Conservation (phyloP, 1,140 invertebrate species). For the Hyphantria cunea region DNA sequence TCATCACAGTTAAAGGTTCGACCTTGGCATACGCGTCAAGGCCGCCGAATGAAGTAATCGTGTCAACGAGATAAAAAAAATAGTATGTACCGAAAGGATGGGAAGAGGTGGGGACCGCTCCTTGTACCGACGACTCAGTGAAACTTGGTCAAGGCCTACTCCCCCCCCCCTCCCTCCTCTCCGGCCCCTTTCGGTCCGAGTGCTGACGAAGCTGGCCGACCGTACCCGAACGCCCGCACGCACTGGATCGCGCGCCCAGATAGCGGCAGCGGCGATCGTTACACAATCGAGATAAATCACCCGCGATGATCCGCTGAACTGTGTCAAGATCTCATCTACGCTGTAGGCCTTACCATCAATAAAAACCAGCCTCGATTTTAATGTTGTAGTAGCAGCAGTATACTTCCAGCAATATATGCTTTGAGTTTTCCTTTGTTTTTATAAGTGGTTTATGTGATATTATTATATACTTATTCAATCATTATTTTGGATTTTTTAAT, state of each 20-base stretch:
- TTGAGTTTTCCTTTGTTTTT: conserved; percentile 5
- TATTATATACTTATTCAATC: too few species aligned
- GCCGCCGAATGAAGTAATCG: conserved; percentile 69
- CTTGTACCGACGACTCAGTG: conserved; percentile 76
- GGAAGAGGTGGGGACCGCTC: conserved; percentile 78
- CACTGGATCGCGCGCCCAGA: conserved; percentile 60
- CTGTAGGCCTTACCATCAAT: conserved; percentile 34
- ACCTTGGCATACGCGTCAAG: conserved; percentile 60
- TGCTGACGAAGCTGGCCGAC: conserved; percentile 55
- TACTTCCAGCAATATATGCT: too few species aligned
- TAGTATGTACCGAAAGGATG: conserved; percentile 73
- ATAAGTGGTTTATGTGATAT: background rate
- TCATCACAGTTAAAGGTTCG: conserved; percentile 30
- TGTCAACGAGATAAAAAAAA: conserved; percentile 75
- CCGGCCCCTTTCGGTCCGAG: conserved; percentile 38
- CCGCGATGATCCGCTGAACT: conserved; percentile 66
- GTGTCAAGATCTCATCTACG: conserved; percentile 76
- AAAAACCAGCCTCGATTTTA: conserved; percentile 46
- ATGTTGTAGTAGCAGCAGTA: too few species aligned
- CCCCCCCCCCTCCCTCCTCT: conserved; percentile 47
- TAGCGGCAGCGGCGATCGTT: conserved; percentile 60
- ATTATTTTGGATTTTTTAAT: too few species aligned
- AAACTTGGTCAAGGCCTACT: conserved; percentile 79
- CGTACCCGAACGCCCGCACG: conserved; percentile 56
- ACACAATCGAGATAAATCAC: conserved; percentile 75